Percentiles rank a stretch among this genome's conserved stretches.
Evolutionary conservation across 2,113 vertebrate species (phyloP).

Genomic region (Petaurus breviceps): DNA sequence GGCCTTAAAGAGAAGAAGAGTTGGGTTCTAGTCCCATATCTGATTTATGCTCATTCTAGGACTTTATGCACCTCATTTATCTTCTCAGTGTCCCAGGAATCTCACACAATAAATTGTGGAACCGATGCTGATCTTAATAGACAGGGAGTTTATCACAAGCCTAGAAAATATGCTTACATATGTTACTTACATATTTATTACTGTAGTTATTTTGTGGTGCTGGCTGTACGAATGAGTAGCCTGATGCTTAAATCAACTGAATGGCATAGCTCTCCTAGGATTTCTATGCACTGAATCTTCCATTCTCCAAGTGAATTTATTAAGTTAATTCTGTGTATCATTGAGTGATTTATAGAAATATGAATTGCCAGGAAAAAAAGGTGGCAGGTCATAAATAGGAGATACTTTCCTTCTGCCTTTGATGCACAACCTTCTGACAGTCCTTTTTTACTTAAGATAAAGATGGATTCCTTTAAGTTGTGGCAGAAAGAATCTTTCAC

Average conservation of each 20-base stretch:
- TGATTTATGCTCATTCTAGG: neutral
- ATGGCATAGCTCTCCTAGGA: neutral
- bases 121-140: neutral
- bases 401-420: conserved; percentile 54
- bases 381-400: conserved; percentile 77
- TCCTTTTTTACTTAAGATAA: conserved; percentile 36
- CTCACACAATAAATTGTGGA: neutral
- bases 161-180: neutral
- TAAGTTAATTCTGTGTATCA: conserved; percentile 63
- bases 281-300: neutral
- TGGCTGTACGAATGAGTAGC: neutral
- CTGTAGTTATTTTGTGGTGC: neutral
- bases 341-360: conserved; percentile 75
- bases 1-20: neutral
- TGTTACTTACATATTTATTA: neutral
- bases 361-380: conserved; percentile 47
- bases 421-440: conserved; percentile 42
- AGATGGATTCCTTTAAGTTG: conserved; percentile 47
- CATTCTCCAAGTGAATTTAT: conserved; percentile 53
- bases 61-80: neutral
- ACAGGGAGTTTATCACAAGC: neutral
- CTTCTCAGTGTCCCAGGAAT: neutral
- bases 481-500: conserved; percentile 39
- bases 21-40: neutral
- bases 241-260: neutral